Evolutionary conservation across 2,113 vertebrate species (phyloP).

Genomic region (Colinus virginianus): DNA sequence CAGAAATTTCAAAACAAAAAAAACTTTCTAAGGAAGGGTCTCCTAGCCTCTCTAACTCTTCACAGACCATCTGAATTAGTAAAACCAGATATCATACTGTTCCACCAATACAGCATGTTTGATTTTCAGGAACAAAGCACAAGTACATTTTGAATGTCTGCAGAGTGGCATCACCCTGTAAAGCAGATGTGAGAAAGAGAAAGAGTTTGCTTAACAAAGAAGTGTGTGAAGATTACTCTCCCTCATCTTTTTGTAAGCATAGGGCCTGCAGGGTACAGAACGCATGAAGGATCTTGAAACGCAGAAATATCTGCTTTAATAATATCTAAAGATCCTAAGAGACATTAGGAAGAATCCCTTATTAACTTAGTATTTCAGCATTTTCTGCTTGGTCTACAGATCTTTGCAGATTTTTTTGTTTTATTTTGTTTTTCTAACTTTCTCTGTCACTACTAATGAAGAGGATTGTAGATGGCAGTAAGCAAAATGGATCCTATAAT

Average conservation of each 20-base stretch:
- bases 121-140: neutral
- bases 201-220: neutral
- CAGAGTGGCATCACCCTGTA: neutral
- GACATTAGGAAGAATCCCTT: neutral
- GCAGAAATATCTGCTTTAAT: neutral
- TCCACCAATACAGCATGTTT: neutral
- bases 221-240: neutral
- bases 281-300: neutral
- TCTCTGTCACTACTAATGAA: conserved; percentile 6
- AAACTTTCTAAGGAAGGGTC: neutral
- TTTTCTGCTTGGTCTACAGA: neutral
- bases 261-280: neutral
- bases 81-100: neutral
- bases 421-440: neutral
- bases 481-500: neutral
- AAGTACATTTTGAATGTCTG: neutral
- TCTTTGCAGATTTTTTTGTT: neutral
- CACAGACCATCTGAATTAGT: neutral
- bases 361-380: neutral
- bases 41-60: neutral
- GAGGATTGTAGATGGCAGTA: conserved; percentile 12
- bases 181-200: neutral
- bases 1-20: neutral
- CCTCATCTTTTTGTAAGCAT: neutral
- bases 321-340: neutral